A percentile compares a stretch with the other conserved stretches of the same genome.
Conservation (phyloP, 2,888 invertebrate genomes). For the Synanthedon vespiformis region DNA sequence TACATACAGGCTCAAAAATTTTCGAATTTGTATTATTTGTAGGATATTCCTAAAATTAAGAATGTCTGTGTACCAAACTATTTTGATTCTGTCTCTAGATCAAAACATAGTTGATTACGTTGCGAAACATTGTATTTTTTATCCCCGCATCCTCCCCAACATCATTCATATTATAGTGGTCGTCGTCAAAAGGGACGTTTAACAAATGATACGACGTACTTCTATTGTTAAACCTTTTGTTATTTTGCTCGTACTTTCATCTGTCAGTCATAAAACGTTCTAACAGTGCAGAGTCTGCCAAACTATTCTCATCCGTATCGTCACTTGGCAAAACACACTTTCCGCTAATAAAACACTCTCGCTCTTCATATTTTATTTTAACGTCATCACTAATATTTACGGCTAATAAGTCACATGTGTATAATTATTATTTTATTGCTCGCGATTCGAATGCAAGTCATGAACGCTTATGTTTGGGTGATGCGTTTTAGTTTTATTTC, state of each 20-base stretch:
- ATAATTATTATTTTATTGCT: slow-evolving; percentile 68
- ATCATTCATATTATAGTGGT: slow-evolving; percentile 66
- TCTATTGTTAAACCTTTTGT: slow-evolving; percentile 65
- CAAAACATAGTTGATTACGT: slow-evolving; percentile 9
- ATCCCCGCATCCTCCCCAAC: slow-evolving; percentile 35
- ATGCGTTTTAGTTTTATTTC: slow-evolving; percentile 33
- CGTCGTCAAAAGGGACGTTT: slow-evolving; percentile 66
- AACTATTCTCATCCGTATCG: slow-evolving; percentile 12
- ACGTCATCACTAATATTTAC: slow-evolving; percentile 43
- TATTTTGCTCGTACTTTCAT: slow-evolving; percentile 46
- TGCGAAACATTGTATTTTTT: slow-evolving; percentile 33
- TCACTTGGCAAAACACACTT: slow-evolving; percentile 8
- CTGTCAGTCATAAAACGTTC: slow-evolving; percentile 20
- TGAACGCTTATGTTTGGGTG: slow-evolving; percentile 46
- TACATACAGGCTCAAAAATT: too few relatives aligned
- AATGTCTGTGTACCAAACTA: too few relatives aligned
- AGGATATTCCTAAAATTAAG: too few relatives aligned
- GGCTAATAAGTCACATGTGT: slow-evolving; percentile 67
- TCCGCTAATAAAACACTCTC: slow-evolving; percentile 4
- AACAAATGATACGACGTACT: slow-evolving; percentile 66
- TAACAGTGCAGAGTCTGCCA: slow-evolving; percentile 12
- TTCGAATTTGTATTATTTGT: too few relatives aligned
- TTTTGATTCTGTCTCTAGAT: background rate
- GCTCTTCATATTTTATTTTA: slow-evolving; percentile 30
- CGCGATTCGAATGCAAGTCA: slow-evolving; percentile 55